Base-by-base conservation (phyloP, 2,797 vertebrate genomes). In the Mallotus villosus region DNA sequence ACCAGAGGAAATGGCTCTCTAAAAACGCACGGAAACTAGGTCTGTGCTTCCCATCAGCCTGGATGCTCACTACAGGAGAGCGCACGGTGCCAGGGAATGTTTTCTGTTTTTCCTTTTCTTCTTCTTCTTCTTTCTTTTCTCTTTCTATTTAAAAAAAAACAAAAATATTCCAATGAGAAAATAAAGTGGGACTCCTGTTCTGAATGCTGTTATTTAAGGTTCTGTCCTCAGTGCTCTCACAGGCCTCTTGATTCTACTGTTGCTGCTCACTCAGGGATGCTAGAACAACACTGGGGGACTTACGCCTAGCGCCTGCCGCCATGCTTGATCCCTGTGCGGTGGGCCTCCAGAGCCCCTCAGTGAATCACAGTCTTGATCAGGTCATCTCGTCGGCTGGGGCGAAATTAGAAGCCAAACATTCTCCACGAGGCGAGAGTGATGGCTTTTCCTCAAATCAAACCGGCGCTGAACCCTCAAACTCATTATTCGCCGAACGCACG, bases 391-490 rank as follows among this genome's bases (percentile, higher is more conserved):
- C 4, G 75, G 78, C 81, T 87, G 78, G 82, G 82, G 82, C 68
- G 81, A 80, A 87, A 89, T 87, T 77, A 89, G 87, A 88, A 86
- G 67, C 70, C 69, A 82, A 89, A 88, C 83, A 78, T 77, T 84
- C 81, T 83, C 59, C 77, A 9, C 9, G 67, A n/a, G n/a, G n/a
- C 80, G 69, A 73, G 68, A 74, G 71, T 66, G 75, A 81, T 74
- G 61, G 74, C 74, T 84, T 87, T 78, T 81, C 80, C 73, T 81
- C 70, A 85, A 82, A 72, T 83, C 84, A 74, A 79, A 78, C 70
- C 74, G 74, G 80, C 75, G 74, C 29, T 70, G 75, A 84, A 82
- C 80, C 74, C 64, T 6, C 77, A 77, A 83, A 83, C 68, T 81
- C 78, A 81, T 82, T 84, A 82, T 82, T 81, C 76, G 21, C 68